phyloP scores from a whole-genome alignment of 2,113 vertebrate species.

The Sciurus niger region DNA sequence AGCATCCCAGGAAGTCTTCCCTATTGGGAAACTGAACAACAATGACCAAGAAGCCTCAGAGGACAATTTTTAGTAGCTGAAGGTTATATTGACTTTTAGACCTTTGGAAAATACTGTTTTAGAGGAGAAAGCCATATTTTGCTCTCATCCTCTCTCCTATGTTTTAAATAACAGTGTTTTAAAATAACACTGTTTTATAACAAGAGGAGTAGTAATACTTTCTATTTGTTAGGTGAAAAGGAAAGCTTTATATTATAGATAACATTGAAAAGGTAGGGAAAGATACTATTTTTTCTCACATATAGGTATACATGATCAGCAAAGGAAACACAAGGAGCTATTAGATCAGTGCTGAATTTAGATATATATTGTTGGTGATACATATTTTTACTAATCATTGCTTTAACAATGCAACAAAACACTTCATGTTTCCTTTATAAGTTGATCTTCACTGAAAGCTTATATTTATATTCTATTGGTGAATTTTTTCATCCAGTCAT shows the following conservation, averaged over 20 bases:
- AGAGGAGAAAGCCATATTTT: not conserved
- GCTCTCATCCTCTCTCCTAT: not conserved
- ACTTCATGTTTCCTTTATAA: slow-evolving; percentile 23
- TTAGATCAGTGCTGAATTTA: not conserved
- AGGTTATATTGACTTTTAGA: slow-evolving; percentile 31
- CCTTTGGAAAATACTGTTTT: slow-evolving; percentile 12
- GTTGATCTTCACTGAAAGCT: not conserved
- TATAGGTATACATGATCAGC: not conserved
- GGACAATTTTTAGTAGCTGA: not conserved
- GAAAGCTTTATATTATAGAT: not conserved
- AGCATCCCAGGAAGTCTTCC: not conserved
- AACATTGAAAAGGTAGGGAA: not conserved
- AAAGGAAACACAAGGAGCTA: not conserved
- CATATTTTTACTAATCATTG: not conserved
- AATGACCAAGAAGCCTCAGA: not conserved
- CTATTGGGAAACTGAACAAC: not conserved
- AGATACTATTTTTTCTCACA: not conserved
- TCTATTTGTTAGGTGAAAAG: slow-evolving; percentile 9
- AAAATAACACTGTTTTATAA: slow-evolving; percentile 25
- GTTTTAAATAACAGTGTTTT: slow-evolving; percentile 54
- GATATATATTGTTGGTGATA: not conserved
- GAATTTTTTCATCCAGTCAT: not conserved
- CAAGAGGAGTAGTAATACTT: not conserved
- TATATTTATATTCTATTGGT: not conserved
- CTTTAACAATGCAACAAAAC: slow-evolving; percentile 25